Conservation (phyloP, 2,113 vertebrate genomes). For the Argyrosomus japonicus region DNA sequence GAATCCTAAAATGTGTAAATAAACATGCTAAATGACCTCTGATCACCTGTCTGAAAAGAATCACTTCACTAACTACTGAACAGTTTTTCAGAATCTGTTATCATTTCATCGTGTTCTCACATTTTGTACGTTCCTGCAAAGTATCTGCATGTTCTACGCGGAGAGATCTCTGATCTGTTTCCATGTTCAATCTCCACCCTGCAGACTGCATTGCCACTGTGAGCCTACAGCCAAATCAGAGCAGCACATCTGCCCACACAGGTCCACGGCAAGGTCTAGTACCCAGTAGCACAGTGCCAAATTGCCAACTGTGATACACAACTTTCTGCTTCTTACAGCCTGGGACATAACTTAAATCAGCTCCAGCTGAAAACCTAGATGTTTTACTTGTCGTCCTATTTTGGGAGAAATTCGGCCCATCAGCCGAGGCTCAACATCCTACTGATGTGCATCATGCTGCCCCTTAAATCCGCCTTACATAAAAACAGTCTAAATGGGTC, state of each 20-base stretch:
- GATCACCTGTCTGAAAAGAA: background rate
- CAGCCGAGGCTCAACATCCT: conserved; percentile 53
- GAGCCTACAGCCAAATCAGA: conserved; percentile 71
- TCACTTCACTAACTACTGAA: background rate
- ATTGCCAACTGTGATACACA: conserved; percentile 62
- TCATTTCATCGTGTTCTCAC: conserved; percentile 26
- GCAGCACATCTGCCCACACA: conserved; percentile 77
- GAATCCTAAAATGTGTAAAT: background rate
- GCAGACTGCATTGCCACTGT: conserved; percentile 66
- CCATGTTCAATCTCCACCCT: conserved; percentile 68
- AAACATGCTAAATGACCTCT: background rate
- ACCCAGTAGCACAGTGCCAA: conserved; percentile 54
- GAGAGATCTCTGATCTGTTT: conserved; percentile 64
- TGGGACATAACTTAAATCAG: conserved; percentile 65
- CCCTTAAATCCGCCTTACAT: conserved; percentile 57
- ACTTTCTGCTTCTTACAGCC: conserved; percentile 62
- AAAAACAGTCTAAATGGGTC: conserved; percentile 71
- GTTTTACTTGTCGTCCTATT: conserved; percentile 63
- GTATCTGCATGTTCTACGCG: conserved; percentile 59
- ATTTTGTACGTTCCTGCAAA: conserved; percentile 20
- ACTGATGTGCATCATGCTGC: conserved; percentile 61
- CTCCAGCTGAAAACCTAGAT: conserved; percentile 63
- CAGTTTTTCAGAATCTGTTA: conserved; percentile 12
- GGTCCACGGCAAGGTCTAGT: conserved; percentile 62
- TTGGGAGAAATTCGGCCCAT: conserved; percentile 63